phyloP scores from a whole-genome alignment of 2,797 vertebrate species.

The Gouania willdenowi region DNA sequence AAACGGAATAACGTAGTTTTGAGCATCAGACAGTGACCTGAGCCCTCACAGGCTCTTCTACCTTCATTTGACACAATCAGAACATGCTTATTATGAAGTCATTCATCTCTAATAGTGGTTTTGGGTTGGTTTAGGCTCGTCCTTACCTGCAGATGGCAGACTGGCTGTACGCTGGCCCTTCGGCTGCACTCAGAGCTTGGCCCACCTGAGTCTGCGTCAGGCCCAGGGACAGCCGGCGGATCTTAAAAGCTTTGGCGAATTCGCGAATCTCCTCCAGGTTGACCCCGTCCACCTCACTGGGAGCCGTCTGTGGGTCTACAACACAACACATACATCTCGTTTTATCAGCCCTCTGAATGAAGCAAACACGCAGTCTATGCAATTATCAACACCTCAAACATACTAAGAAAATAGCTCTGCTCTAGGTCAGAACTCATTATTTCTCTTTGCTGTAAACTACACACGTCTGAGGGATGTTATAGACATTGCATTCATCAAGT shows the following conservation, averaged over 20 bases:
- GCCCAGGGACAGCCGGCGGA: conserved; percentile 97
- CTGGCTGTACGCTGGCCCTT: conserved; percentile 98
- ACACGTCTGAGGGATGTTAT: conserved; percentile 28
- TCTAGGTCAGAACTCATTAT: conserved; percentile 44
- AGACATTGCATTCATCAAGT: conserved; percentile 30
- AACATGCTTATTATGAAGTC: conserved; percentile 11
- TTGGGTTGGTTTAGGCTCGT: not conserved
- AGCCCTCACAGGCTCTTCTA: conserved; percentile 7
- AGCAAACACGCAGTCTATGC: conserved; percentile 29
- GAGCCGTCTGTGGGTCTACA: conserved; percentile 92
- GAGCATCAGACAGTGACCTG: conserved; percentile 37
- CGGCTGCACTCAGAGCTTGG: conserved; percentile 95
- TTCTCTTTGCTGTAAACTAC: conserved; percentile 25
- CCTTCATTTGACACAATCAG: conserved; percentile 34
- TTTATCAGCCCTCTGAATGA: conserved; percentile 52
- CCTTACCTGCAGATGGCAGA: conserved; percentile 99
- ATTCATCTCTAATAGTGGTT: not conserved
- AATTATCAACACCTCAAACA: conserved; percentile 29
- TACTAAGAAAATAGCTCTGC: conserved; percentile 26
- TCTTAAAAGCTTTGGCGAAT: conserved; percentile 99
- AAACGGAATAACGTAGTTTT: no score
- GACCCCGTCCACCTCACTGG: conserved; percentile 96
- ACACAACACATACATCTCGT: conserved; percentile 56
- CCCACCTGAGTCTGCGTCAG: conserved; percentile 99
- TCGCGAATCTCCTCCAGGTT: conserved; percentile 99